phyloP scores from a whole-genome alignment of 2,888 invertebrate species.

The Eilema caniola region DNA sequence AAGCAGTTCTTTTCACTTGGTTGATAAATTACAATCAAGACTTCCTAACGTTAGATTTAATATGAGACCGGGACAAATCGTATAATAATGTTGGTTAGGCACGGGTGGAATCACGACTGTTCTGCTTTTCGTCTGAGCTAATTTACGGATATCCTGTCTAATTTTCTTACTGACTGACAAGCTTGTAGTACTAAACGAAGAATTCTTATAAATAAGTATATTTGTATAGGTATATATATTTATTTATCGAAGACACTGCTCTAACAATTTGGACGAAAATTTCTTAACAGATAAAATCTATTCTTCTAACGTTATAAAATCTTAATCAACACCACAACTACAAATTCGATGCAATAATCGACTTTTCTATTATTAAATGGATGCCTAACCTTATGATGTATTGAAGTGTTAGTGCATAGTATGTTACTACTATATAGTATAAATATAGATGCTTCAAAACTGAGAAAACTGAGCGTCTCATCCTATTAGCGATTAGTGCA shows the following conservation, averaged over 20 bases:
- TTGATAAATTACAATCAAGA: conserved; percentile 49
- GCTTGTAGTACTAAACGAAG: no score
- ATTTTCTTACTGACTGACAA: no score
- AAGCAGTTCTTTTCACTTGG: conserved; percentile 80
- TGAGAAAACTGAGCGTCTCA: not conserved
- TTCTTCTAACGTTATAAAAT: no score
- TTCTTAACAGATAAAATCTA: no score
- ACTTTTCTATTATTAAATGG: not conserved
- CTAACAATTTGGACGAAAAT: no score
- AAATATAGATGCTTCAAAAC: not conserved
- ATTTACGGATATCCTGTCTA: not conserved
- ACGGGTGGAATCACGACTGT: not conserved
- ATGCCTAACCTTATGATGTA: not conserved
- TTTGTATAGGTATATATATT: no score
- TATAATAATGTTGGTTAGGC: conserved; percentile 19
- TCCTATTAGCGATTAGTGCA: not conserved
- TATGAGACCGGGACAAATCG: conserved; percentile 15
- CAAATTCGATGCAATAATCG: no score
- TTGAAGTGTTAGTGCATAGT: not conserved
- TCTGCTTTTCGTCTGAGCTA: not conserved
- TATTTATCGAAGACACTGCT: no score
- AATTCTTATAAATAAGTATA: no score
- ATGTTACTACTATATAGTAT: not conserved
- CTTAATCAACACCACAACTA: no score
- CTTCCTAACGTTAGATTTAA: conserved; percentile 24